These are phyloP conservation scores for Phyto melanocephala DNA, from an alignment of 2,888 invertebrate genomes.

Conservation along the genomic window DNA sequence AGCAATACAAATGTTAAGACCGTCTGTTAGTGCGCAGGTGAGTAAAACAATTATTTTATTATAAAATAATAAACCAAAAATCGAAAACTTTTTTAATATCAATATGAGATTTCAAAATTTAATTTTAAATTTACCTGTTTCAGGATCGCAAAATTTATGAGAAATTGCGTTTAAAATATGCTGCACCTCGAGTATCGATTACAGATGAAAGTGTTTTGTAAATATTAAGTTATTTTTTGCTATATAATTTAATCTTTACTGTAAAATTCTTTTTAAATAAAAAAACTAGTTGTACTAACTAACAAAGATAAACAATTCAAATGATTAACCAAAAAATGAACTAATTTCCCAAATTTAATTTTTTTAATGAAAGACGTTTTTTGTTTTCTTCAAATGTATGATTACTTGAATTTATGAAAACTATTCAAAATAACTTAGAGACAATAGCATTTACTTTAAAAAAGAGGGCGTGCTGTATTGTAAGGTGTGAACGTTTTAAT, in stretches of 20 bases:
- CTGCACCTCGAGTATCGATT: constrained; percentile 73
- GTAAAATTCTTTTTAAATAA: constrained; percentile 43
- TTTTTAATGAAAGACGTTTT: constrained; percentile 14
- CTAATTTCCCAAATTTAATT: too few species aligned
- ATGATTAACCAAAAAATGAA: neutral
- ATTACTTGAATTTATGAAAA: too few species aligned
- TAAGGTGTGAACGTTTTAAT: too few species aligned
- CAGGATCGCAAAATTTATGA: constrained; percentile 89
- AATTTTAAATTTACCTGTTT: neutral
- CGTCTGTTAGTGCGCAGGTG: constrained; percentile 90
- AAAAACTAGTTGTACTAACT: constrained; percentile 27
- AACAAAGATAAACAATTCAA: constrained; percentile 1
- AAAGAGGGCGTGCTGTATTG: too few species aligned
- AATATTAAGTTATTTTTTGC: constrained; percentile 41
- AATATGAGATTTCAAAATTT: neutral
- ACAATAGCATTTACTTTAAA: too few species aligned
- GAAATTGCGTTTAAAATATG: constrained; percentile 84
- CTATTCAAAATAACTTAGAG: too few species aligned
- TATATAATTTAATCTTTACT: constrained; percentile 28
- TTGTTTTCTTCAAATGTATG: too few species aligned
- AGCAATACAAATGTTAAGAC: constrained; percentile 89
- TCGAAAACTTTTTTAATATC: too few species aligned
- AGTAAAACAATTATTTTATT: constrained; percentile 48
- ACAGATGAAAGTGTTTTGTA: constrained; percentile 33
- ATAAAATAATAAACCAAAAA: too few species aligned